These are phyloP conservation scores for Nyctibius grandis DNA, from an alignment of 2,797 vertebrate species.

Conservation along the genomic window DNA sequence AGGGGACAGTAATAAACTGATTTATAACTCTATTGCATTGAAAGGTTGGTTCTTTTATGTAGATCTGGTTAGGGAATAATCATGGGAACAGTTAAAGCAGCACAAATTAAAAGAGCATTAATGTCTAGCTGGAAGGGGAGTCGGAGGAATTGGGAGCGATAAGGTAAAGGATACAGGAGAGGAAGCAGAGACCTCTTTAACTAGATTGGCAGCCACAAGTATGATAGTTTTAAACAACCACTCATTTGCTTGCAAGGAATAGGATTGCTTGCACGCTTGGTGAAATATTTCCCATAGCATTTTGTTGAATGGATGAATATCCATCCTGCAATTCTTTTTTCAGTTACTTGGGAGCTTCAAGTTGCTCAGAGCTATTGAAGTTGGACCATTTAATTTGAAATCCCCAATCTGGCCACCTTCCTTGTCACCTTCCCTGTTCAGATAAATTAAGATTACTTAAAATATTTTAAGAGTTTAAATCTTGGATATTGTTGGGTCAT, in stretches of 20 bases:
- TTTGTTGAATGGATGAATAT: neutral
- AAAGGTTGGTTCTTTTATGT: neutral
- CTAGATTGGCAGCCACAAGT: neutral
- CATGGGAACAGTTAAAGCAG: neutral
- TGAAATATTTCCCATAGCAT: neutral
- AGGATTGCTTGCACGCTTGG: neutral
- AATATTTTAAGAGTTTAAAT: neutral
- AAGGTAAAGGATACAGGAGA: neutral
- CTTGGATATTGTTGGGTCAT: neutral
- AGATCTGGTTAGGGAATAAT: neutral
- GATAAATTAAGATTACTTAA: neutral
- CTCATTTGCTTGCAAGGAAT: neutral
- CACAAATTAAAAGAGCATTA: neutral
- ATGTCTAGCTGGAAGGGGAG: neutral
- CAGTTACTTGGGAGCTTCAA: neutral
- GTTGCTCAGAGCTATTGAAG: neutral
- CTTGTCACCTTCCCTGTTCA: neutral
- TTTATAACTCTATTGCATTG: slow-evolving; percentile 23
- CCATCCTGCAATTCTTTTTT: neutral
- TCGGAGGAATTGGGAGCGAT: fast-evolving
- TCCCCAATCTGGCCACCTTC: neutral
- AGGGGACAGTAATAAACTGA: slow-evolving; percentile 68
- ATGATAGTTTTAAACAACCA: neutral
- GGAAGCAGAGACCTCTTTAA: neutral
- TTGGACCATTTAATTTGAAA: neutral